Evolutionary conservation across 53 echinoderm and acorn worm species (phyloP).

Genomic region (Pentamera pediparva): DNA sequence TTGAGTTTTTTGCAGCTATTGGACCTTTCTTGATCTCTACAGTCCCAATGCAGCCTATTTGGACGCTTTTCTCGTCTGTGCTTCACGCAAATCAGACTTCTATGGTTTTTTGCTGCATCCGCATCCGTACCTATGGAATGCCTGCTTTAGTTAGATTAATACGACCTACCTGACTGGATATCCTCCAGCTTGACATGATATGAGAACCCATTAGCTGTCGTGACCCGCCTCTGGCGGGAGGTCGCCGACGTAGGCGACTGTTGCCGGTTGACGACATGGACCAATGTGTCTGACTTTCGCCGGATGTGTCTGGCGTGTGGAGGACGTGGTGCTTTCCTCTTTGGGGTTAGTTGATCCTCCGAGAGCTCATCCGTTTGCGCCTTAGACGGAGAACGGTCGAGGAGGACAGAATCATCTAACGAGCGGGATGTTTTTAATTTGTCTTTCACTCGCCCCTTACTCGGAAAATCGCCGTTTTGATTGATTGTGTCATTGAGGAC

Average conservation of each 20-base stretch:
- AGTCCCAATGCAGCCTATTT: too few species aligned
- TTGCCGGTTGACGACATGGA: constrained; percentile 29
- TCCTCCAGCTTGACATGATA: not conserved
- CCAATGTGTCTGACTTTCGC: constrained; percentile 41
- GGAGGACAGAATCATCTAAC: constrained; percentile 1
- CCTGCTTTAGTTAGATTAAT: not conserved
- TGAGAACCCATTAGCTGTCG: not conserved
- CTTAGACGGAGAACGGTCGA: not conserved
- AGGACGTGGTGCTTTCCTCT: constrained; percentile 9
- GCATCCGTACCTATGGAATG: too few species aligned
- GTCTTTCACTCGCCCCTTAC: too few species aligned
- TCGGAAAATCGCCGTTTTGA: too few species aligned
- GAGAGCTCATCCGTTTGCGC: not conserved
- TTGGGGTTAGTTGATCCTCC: constrained; percentile 7
- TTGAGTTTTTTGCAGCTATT: too few species aligned
- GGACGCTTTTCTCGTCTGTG: too few species aligned
- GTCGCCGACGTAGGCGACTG: not conserved
- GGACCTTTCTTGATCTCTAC: too few species aligned
- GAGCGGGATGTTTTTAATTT: constrained; percentile 12
- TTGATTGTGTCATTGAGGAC: too few species aligned
- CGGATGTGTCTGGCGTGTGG: constrained; percentile 31
- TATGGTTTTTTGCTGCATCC: too few species aligned
- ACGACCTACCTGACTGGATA: not conserved
- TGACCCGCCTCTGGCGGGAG: not conserved
- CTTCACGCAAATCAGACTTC: too few species aligned